Evolutionary conservation across 2,888 invertebrate species (phyloP).

Genomic region (Eulithis prunata): DNA sequence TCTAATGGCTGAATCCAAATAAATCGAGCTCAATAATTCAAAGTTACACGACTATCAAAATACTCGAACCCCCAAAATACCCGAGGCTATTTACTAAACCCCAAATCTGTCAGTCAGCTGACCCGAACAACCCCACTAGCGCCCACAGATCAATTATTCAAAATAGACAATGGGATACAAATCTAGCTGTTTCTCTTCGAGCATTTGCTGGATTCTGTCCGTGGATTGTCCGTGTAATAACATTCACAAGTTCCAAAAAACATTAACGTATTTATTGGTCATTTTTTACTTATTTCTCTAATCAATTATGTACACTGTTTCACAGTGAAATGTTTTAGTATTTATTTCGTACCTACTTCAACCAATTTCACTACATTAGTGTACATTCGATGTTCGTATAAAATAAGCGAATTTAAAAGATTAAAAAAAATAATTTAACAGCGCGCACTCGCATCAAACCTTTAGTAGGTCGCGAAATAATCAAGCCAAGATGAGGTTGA

Average conservation of each 20-base stretch:
- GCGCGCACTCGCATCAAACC: slow-evolving; percentile 16
- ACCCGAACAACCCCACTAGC: slow-evolving; percentile 14
- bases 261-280: too few relatives aligned
- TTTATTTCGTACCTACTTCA: too few relatives aligned
- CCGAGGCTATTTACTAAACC: slow-evolving; percentile 10
- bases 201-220: too few relatives aligned
- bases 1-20: slow-evolving; percentile 1
- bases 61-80: slow-evolving; percentile 13
- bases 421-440: background rate
- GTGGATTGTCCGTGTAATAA: too few relatives aligned
- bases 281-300: too few relatives aligned
- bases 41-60: slow-evolving; percentile 12
- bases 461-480: slow-evolving; percentile 20
- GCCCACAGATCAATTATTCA: slow-evolving; percentile 20
- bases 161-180: slow-evolving; percentile 14
- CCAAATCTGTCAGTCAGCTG: slow-evolving; percentile 27
- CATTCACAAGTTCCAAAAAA: too few relatives aligned
- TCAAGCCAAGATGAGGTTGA: slow-evolving; percentile 26
- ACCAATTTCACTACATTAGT: too few relatives aligned
- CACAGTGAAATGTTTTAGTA: too few relatives aligned
- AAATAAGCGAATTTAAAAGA: too few relatives aligned
- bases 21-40: slow-evolving; percentile 23
- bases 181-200: background rate
- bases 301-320: too few relatives aligned
- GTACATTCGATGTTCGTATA: too few relatives aligned